These are phyloP conservation scores for Enteromius trimaculatus DNA, from an alignment of 2,797 vertebrate species.

Conservation along the genomic window DNA sequence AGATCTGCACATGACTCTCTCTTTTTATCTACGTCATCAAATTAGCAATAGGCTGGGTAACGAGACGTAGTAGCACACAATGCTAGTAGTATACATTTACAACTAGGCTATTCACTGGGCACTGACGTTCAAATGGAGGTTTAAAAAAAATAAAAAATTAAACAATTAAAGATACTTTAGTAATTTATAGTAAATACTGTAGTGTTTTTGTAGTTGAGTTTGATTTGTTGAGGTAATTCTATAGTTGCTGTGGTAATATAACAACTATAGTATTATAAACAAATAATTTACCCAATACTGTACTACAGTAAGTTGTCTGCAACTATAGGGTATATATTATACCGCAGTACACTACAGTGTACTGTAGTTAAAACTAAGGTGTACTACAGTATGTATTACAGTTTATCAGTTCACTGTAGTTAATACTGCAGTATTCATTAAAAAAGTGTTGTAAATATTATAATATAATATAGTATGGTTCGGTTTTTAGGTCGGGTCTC, in stretches of 20 bases:
- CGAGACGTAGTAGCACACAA: not conserved
- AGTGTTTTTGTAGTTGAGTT: not conserved
- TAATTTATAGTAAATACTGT: not conserved
- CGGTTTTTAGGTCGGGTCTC: too few relatives aligned
- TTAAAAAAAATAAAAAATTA: not conserved
- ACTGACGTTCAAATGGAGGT: not conserved
- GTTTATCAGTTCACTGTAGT: not conserved
- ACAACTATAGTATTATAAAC: not conserved
- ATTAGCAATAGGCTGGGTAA: not conserved
- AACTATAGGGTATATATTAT: not conserved
- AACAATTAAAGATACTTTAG: not conserved
- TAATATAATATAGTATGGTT: not conserved
- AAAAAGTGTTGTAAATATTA: not conserved
- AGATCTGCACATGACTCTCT: not conserved
- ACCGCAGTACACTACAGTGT: not conserved
- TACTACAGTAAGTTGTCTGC: not conserved
- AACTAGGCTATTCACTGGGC: not conserved
- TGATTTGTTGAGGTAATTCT: not conserved
- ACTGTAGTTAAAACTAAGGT: not conserved
- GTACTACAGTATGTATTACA: not conserved
- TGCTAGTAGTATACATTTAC: not conserved
- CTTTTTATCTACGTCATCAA: constrained; percentile 1
- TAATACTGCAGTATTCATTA: not conserved
- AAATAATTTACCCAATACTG: not conserved
- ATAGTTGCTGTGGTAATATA: not conserved